Evolutionary conservation across 2,888 invertebrate species (phyloP).

Genomic region (Pardosa pseudoannulata): DNA sequence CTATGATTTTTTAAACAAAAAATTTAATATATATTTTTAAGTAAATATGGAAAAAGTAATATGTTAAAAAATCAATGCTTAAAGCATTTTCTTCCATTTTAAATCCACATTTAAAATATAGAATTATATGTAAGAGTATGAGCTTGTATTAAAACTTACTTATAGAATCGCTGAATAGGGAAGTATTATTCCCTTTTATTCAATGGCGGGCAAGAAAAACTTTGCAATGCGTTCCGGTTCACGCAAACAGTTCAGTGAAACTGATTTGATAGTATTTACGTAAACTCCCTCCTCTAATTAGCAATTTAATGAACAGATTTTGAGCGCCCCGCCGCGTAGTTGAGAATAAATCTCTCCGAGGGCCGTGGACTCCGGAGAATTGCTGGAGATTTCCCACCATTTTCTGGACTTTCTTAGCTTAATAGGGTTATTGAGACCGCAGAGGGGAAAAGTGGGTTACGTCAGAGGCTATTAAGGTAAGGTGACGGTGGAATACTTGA

Average conservation of each 20-base stretch:
- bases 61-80: no score
- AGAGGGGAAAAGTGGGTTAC: neutral
- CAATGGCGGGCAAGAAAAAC: neutral
- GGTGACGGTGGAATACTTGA: neutral
- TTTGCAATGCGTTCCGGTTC: neutral
- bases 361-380: constrained; percentile 21
- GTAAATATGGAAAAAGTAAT: no score
- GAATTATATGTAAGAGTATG: no score
- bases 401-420: constrained; percentile 23
- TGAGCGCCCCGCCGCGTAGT: constrained; percentile 7
- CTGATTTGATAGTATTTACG: constrained; percentile 28
- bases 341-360: constrained; percentile 20
- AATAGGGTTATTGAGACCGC: neutral
- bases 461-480: neutral
- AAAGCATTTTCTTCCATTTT: no score
- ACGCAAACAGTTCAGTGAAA: neutral
- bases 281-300: constrained; percentile 55
- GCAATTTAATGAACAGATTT: constrained; percentile 70
- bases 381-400: constrained; percentile 34
- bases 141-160: no score
- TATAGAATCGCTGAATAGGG: no score
- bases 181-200: neutral
- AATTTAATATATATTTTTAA: no score
- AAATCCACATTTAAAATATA: no score
- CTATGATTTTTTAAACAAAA: no score